Percentiles rank a stretch among this genome's conserved stretches.
Conservation (phyloP, 2,797 vertebrate species). For the Argentina silus region DNA sequence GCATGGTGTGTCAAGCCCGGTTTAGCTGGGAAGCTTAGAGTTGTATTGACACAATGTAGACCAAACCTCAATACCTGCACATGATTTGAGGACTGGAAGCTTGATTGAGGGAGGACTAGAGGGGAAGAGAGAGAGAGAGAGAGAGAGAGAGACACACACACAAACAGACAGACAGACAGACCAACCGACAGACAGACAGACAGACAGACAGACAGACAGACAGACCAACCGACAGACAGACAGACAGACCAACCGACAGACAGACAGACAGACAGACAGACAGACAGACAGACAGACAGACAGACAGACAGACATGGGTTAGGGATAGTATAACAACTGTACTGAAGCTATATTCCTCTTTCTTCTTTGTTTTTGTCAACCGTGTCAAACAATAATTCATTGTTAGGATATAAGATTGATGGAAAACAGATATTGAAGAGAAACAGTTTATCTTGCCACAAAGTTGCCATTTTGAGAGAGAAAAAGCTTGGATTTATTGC, state of each 20-base stretch:
- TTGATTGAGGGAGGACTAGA: no score
- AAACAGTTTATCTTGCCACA: no score
- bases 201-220: constrained; percentile 15
- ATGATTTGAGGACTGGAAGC: no score
- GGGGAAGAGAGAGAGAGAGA: neutral
- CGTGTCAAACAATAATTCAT: no score
- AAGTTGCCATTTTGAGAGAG: no score
- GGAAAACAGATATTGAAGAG: no score
- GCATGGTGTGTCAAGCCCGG: neutral
- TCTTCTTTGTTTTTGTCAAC: no score
- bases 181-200: constrained; percentile 22
- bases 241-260: neutral
- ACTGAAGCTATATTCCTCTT: no score
- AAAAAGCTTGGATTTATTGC: no score
- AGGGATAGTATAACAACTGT: no score
- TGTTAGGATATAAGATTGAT: no score
- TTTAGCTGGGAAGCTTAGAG: neutral
- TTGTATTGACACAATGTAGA: neutral
- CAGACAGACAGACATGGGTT: constrained; percentile 9
- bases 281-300: neutral
- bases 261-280: neutral
- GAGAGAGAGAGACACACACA: neutral
- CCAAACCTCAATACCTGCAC: neutral
- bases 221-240: no score
- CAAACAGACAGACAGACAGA: constrained; percentile 18